phyloP scores from a whole-genome alignment of 2,113 vertebrate species.

The Colaptes auratus region DNA sequence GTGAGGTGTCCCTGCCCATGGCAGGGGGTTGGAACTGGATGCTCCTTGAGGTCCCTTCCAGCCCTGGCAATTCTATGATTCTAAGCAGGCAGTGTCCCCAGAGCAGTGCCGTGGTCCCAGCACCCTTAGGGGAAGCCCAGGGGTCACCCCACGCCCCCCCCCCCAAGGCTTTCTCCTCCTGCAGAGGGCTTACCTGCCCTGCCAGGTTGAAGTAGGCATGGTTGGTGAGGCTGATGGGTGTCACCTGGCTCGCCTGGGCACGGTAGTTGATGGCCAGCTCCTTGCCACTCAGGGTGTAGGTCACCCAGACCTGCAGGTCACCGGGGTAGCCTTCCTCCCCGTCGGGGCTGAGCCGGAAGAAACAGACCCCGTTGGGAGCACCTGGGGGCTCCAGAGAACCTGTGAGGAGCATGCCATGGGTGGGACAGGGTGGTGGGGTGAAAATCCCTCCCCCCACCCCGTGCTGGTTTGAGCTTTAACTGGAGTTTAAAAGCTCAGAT shows the following conservation, averaged over 20 bases:
- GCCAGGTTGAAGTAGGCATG: constrained; percentile 94
- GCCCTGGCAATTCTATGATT: too few species aligned
- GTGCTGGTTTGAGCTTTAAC: too few species aligned
- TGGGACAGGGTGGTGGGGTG: too few species aligned
- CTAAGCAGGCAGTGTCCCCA: background rate
- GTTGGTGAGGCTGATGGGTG: constrained; percentile 92
- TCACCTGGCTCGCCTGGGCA: constrained; percentile 83
- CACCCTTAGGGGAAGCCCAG: background rate
- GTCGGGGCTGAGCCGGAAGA: constrained; percentile 86
- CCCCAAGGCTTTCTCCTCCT: background rate
- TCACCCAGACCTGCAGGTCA: constrained; percentile 86
- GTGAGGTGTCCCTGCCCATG: too few species aligned
- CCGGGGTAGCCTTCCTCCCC: constrained; percentile 94
- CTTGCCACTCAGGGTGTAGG: constrained; percentile 82
- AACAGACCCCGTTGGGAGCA: constrained; percentile 82
- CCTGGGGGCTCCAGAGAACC: constrained; percentile 86
- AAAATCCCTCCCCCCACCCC: too few species aligned
- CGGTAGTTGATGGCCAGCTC: constrained; percentile 84
- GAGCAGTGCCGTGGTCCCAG: fast-evolving
- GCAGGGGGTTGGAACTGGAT: too few species aligned
- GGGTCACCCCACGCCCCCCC: background rate
- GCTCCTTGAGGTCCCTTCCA: too few species aligned
- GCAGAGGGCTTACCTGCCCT: constrained; percentile 82
- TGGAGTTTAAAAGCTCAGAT: too few species aligned
- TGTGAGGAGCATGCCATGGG: constrained; percentile 51